Conservation (phyloP, 2,888 invertebrate species). For the Cantharis flavilabris region DNA sequence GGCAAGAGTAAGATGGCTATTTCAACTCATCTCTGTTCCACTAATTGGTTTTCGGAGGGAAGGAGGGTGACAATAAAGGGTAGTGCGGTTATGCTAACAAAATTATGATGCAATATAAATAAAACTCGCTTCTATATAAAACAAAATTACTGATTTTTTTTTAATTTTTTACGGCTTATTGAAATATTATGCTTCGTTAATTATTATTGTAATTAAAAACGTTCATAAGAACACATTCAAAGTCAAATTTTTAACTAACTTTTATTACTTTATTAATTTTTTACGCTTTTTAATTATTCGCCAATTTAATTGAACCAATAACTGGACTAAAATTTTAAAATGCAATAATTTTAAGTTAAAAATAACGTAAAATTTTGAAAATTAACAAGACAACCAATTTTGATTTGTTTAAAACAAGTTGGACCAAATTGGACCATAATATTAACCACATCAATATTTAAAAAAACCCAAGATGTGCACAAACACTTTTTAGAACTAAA, state of each 20-base stretch:
- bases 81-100: constrained; percentile 27
- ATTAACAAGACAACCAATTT: too few relatives aligned
- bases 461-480: too few relatives aligned
- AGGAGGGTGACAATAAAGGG: constrained; percentile 32
- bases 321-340: neutral
- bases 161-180: neutral
- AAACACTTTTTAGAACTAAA: too few relatives aligned
- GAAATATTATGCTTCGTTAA: neutral
- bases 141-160: constrained; percentile 19
- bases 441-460: too few relatives aligned
- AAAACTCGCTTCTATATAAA: constrained; percentile 25
- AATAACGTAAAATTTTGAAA: too few relatives aligned
- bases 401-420: too few relatives aligned
- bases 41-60: constrained; percentile 37
- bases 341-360: neutral
- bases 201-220: neutral
- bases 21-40: constrained; percentile 24
- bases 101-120: constrained; percentile 31
- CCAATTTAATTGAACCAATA: neutral
- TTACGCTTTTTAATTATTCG: neutral
- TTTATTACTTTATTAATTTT: neutral
- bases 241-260: neutral
- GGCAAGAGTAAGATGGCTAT: constrained; percentile 24
- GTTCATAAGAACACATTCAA: neutral
- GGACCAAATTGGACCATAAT: too few relatives aligned